Evolutionary conservation across 2,888 invertebrate genomes (phyloP).

Genomic region (Petrolisthes manimaculis): DNA sequence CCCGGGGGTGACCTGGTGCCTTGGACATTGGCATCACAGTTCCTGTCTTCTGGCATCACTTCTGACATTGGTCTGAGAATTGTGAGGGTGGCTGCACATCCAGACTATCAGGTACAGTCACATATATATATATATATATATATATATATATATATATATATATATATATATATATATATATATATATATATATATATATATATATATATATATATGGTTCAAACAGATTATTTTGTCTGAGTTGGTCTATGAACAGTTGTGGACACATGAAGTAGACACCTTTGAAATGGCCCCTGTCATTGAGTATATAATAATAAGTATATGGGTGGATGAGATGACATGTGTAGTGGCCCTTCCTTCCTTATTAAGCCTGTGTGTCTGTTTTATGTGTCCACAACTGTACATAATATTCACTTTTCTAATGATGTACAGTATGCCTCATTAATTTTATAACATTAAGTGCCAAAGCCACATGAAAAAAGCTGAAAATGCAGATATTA

Average conservation of each 20-base stretch:
- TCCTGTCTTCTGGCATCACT: slow-evolving; percentile 93
- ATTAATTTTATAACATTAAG: too few species aligned
- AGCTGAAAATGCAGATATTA: too few species aligned
- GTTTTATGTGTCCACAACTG: too few species aligned
- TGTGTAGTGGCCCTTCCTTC: too few species aligned
- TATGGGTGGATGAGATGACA: too few species aligned
- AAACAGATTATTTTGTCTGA: background rate
- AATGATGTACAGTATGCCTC: too few species aligned
- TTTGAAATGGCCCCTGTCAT: too few species aligned
- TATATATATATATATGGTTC: background rate
- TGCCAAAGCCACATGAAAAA: too few species aligned
- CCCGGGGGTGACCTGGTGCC: slow-evolving; percentile 98
- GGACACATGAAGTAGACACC: too few species aligned
- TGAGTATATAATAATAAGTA: too few species aligned
- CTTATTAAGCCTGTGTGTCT: too few species aligned
- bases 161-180: background rate
- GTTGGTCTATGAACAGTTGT: background rate
- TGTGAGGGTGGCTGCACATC: slow-evolving; percentile 97
- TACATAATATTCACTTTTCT: too few species aligned
- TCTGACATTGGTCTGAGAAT: slow-evolving; percentile 88
- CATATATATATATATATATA: background rate
- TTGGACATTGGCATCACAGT: slow-evolving; percentile 97
- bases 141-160: background rate
- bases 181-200: background rate
- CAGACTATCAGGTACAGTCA: slow-evolving; percentile 83